Evolutionary conservation across 2,888 invertebrate species (phyloP).

Genomic region (Girardia tigrina): DNA sequence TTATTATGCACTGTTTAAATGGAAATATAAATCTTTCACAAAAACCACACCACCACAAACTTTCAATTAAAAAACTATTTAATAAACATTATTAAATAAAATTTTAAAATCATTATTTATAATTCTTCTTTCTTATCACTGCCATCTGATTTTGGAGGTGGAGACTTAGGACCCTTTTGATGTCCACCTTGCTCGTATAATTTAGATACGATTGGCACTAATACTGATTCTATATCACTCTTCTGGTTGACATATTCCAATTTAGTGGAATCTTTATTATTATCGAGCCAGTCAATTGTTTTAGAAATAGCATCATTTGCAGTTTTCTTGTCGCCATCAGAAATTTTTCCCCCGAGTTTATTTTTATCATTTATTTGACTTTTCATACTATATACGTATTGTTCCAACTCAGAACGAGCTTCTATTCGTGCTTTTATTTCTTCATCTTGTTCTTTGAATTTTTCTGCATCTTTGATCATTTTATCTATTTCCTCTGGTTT

Average conservation of each 20-base stretch:
- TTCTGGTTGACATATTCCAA: slow-evolving; percentile 82
- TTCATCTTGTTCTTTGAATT: slow-evolving; percentile 85
- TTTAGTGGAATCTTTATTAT: slow-evolving; percentile 76
- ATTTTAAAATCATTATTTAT: not conserved
- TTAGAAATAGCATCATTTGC: slow-evolving; percentile 68
- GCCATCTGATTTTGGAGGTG: slow-evolving; percentile 13
- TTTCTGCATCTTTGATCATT: slow-evolving; percentile 97
- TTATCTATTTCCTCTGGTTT: slow-evolving; percentile 95
- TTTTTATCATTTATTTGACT: slow-evolving; percentile 91
- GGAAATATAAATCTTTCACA: not conserved
- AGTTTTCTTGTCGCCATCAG: slow-evolving; percentile 75
- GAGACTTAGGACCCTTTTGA: slow-evolving; percentile 32
- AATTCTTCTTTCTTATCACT: not conserved
- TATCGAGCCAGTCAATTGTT: slow-evolving; percentile 91
- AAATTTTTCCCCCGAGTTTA: slow-evolving; percentile 76
- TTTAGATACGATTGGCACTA: slow-evolving; percentile 74
- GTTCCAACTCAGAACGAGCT: slow-evolving; percentile 82
- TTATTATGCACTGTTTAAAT: not conserved
- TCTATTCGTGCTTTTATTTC: slow-evolving; percentile 63
- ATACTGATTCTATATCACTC: slow-evolving; percentile 81
- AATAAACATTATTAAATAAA: not conserved
- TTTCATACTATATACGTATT: slow-evolving; percentile 85
- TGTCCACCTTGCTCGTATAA: slow-evolving; percentile 28
- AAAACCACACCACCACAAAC: slow-evolving; percentile 5
- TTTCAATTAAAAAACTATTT: not conserved